phyloP scores from a whole-genome alignment of 2,797 vertebrate genomes.

The Allobates femoralis region DNA sequence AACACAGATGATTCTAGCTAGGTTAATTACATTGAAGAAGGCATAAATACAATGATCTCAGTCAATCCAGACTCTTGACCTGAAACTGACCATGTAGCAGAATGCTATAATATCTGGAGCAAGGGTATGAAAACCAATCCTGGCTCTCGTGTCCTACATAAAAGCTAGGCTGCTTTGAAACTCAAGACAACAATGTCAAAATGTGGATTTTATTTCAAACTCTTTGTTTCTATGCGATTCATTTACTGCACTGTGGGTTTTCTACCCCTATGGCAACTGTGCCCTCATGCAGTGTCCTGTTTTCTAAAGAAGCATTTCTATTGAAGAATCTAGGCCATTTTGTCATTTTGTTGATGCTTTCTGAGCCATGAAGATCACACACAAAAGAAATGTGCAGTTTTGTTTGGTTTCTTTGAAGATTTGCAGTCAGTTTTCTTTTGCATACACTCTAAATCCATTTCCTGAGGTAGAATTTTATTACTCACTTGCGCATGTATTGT shows the following conservation, averaged over 20 bases:
- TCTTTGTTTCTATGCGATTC: constrained; percentile 68
- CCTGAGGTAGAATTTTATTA: constrained; percentile 38
- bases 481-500: constrained; percentile 17
- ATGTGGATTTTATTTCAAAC: constrained; percentile 65
- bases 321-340: constrained; percentile 77
- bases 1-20: not conserved
- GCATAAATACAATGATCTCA: not conserved
- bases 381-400: constrained; percentile 72
- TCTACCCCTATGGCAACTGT: constrained; percentile 74
- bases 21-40: not conserved
- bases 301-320: constrained; percentile 73
- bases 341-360: constrained; percentile 76
- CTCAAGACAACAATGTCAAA: constrained; percentile 48
- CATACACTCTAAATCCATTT: constrained; percentile 65
- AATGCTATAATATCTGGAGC: not conserved
- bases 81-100: not conserved
- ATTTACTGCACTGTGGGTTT: constrained; percentile 73
- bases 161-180: constrained; percentile 37
- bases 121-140: not conserved
- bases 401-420: constrained; percentile 70
- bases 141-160: constrained; percentile 10
- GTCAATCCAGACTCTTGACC: not conserved
- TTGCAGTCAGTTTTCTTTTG: constrained; percentile 72
- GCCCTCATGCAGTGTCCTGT: constrained; percentile 70
- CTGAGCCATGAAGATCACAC: constrained; percentile 79